These are phyloP conservation scores for Meteorus cinctellus DNA, from an alignment of 2,888 invertebrate species.

Conservation along the genomic window DNA sequence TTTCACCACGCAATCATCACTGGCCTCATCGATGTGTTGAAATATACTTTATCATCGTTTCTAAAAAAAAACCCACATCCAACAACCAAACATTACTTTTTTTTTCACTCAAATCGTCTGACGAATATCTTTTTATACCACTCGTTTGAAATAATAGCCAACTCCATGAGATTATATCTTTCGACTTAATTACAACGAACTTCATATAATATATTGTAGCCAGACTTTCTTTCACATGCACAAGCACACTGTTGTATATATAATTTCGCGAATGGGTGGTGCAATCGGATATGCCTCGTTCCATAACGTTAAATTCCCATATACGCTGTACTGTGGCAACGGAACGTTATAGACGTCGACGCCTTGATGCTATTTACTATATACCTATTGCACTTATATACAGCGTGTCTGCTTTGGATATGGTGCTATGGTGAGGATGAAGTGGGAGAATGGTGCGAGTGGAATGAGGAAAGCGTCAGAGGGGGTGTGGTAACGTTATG, in stretches of 20 bases:
- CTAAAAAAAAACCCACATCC: neutral
- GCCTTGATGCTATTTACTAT: constrained; percentile 22
- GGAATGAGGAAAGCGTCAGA: constrained; percentile 5
- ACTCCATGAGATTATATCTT: constrained; percentile 39
- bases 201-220: constrained; percentile 14
- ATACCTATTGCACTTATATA: neutral
- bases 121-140: neutral
- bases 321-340: neutral
- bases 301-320: constrained; percentile 4
- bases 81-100: neutral
- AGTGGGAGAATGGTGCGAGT: constrained; percentile 8
- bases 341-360: constrained; percentile 14
- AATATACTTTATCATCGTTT: neutral
- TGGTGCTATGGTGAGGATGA: neutral
- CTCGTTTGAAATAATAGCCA: constrained; percentile 38
- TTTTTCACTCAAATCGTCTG: constrained; percentile 22
- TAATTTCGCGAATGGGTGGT: constrained; percentile 16
- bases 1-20: too few relatives aligned
- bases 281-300: constrained; percentile 38
- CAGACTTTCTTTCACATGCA: constrained; percentile 23
- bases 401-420: neutral
- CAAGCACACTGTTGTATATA: neutral
- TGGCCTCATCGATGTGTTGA: too few relatives aligned
- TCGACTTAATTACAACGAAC: constrained; percentile 30
- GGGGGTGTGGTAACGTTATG: constrained; percentile 14